A percentile compares a stretch with the other conserved stretches of the same genome.
These are phyloP conservation scores for Gephyroberyx darwinii DNA, from an alignment of 2,797 vertebrate genomes.

Conservation along the genomic window DNA sequence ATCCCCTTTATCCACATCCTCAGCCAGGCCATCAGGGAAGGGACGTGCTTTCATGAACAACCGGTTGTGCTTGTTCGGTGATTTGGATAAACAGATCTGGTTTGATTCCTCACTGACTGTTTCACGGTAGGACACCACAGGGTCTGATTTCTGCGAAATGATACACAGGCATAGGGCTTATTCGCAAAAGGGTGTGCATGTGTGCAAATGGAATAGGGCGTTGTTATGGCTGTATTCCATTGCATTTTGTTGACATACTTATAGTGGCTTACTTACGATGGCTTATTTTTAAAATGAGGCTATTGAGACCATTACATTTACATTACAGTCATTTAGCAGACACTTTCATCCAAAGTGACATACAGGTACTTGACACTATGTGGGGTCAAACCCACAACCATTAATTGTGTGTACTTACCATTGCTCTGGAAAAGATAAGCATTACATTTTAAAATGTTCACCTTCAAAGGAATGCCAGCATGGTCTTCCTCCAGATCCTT, in stretches of 20 bases:
- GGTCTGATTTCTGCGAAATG: conserved; percentile 86
- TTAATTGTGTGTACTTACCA: too few species aligned
- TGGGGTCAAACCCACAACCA: too few species aligned
- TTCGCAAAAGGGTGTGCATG: too few species aligned
- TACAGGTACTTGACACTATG: too few species aligned
- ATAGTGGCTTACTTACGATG: too few species aligned
- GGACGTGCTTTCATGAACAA: conserved; percentile 88
- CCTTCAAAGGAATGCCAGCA: conserved; percentile 83
- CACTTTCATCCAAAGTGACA: too few species aligned
- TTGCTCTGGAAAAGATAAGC: too few species aligned
- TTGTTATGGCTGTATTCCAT: not conserved
- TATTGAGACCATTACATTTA: too few species aligned
- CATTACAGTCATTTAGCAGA: too few species aligned
- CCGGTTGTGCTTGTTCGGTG: conserved; percentile 90
- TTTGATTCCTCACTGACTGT: conserved; percentile 86
- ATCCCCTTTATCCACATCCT: conserved; percentile 89
- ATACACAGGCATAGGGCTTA: not conserved
- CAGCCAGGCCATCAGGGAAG: conserved; percentile 84
- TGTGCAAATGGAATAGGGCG: not conserved
- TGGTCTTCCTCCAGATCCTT: conserved; percentile 92
- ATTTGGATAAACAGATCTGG: conserved; percentile 86
- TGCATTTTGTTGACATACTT: too few species aligned
- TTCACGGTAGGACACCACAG: conserved; percentile 88
- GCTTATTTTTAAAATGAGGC: too few species aligned
- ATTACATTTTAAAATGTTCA: not conserved